A percentile compares a stretch with the other conserved stretches of the same genome.
These are phyloP conservation scores for Herpetotheres cachinnans DNA, from an alignment of 2,113 vertebrate genomes.

Conservation along the genomic window DNA sequence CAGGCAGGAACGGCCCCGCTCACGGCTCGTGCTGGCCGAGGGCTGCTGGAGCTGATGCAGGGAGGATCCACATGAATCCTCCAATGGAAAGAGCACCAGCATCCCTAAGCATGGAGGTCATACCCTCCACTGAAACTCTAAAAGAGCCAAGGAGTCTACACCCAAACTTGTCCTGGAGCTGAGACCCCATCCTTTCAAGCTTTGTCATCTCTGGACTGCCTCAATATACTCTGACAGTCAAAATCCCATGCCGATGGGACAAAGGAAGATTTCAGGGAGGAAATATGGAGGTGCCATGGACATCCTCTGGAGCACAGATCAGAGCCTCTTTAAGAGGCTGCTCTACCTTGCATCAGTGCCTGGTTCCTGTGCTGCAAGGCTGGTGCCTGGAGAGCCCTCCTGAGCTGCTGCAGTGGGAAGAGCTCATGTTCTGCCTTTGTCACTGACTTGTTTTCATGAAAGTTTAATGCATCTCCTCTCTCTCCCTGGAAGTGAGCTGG, in stretches of 20 bases:
- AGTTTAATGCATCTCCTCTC: constrained; percentile 36
- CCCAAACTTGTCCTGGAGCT: neutral
- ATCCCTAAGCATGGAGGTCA: neutral
- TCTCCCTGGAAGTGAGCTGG: constrained; percentile 20
- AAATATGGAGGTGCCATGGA: neutral
- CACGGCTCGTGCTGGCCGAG: neutral
- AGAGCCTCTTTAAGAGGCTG: neutral
- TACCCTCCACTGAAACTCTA: neutral
- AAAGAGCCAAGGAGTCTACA: neutral
- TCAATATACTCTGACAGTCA: neutral
- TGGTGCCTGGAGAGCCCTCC: neutral
- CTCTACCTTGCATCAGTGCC: neutral
- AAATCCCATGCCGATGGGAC: neutral
- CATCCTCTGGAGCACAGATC: neutral
- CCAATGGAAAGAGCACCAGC: neutral
- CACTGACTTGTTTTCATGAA: constrained; percentile 54
- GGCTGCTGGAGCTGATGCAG: neutral
- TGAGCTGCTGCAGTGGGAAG: neutral
- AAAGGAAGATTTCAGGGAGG: neutral
- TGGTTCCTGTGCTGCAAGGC: neutral
- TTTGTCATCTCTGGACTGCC: neutral
- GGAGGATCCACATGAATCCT: neutral
- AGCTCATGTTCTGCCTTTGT: constrained; percentile 50
- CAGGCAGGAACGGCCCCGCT: fast-evolving
- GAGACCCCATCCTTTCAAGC: neutral